A percentile compares a stretch with the other conserved stretches of the same genome.
These are phyloP conservation scores for Chymomyza fuscimana DNA, from an alignment of 2,888 invertebrate genomes.

Conservation along the genomic window DNA sequence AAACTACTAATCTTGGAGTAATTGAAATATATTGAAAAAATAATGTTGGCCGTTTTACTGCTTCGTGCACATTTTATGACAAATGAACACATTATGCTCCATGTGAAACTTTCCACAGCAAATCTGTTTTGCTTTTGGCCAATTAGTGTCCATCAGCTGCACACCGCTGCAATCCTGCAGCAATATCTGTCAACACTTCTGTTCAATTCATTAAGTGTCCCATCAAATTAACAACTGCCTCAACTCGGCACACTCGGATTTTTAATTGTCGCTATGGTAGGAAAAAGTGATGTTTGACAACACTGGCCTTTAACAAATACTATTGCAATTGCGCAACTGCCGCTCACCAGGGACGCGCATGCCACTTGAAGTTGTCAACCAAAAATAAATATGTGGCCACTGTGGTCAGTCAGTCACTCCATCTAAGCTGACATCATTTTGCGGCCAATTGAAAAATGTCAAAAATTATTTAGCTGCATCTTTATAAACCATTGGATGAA, in stretches of 20 bases:
- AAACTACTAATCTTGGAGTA: not conserved
- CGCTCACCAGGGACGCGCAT: not conserved
- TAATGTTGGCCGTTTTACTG: not conserved
- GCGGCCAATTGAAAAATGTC: constrained; percentile 63
- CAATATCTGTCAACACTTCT: constrained; percentile 16
- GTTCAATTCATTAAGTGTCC: constrained; percentile 11
- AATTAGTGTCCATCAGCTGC: constrained; percentile 47
- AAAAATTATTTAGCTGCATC: constrained; percentile 67
- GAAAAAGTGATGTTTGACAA: not conserved
- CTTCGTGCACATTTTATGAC: not conserved
- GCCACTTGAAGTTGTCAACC: not conserved
- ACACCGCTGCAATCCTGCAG: not conserved
- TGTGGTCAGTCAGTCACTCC: constrained; percentile 18
- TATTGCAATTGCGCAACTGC: constrained; percentile 5
- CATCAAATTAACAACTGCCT: constrained; percentile 27
- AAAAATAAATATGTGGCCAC: constrained; percentile 7
- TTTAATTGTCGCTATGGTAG: constrained; percentile 16
- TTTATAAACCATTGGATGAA: constrained; percentile 54
- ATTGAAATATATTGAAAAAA: not conserved
- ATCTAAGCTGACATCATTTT: constrained; percentile 32
- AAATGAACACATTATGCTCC: not conserved
- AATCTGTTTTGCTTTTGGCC: constrained; percentile 19
- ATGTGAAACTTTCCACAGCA: not conserved
- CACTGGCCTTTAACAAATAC: not conserved
- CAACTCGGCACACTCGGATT: constrained; percentile 31